phyloP scores from a whole-genome alignment of 2,888 invertebrate species.

The Therioaphis trifolii region DNA sequence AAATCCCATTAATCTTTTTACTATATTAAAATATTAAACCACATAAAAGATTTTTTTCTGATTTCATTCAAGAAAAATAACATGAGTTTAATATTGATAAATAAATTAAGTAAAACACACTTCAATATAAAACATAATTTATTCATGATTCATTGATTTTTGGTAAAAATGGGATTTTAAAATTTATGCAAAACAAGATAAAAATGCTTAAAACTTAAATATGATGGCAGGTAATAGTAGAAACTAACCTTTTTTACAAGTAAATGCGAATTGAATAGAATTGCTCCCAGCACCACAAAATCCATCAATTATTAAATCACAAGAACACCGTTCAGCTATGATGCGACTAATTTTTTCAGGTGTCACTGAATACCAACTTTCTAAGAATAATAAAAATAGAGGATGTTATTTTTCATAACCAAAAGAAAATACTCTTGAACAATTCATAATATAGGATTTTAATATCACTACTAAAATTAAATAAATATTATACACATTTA shows the following conservation, averaged over 20 bases:
- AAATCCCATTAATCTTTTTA: too few relatives aligned
- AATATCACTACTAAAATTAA: background rate
- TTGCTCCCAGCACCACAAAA: slow-evolving; percentile 99
- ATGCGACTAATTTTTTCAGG: slow-evolving; percentile 94
- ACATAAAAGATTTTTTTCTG: too few relatives aligned
- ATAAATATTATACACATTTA: background rate
- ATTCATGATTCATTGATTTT: too few relatives aligned
- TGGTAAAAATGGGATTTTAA: too few relatives aligned
- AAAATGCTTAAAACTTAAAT: background rate
- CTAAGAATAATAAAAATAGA: slow-evolving; percentile 70
- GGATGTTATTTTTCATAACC: background rate
- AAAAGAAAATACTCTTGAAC: too few relatives aligned
- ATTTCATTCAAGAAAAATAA: too few relatives aligned
- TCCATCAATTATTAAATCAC: slow-evolving; percentile 89
- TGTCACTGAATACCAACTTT: slow-evolving; percentile 99
- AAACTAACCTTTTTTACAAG: slow-evolving; percentile 79
- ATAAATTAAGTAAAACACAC: too few relatives aligned
- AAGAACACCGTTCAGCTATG: slow-evolving; percentile 84
- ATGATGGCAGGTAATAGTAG: too few relatives aligned
- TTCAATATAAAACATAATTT: too few relatives aligned
- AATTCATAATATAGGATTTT: background rate
- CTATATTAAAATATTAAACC: too few relatives aligned
- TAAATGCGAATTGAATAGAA: slow-evolving; percentile 93
- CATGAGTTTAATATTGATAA: too few relatives aligned
- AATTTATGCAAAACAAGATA: too few relatives aligned